These are phyloP conservation scores for Parnassius apollo DNA, from an alignment of 2,888 invertebrate genomes.

Conservation along the genomic window DNA sequence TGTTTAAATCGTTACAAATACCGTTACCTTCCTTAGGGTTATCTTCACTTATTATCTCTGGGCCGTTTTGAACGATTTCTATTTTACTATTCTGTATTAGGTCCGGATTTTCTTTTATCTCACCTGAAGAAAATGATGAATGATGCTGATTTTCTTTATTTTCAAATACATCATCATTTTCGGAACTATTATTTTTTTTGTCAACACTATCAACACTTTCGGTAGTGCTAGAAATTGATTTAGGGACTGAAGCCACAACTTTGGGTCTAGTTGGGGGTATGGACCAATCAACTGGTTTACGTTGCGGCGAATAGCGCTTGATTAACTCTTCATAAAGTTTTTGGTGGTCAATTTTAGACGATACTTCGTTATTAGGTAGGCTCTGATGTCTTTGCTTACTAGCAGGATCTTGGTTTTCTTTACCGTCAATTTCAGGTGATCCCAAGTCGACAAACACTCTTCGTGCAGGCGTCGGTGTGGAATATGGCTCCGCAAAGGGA, in stretches of 20 bases:
- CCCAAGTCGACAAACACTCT: conserved; percentile 60
- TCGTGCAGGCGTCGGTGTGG: conserved; percentile 69
- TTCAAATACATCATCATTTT: conserved; percentile 65
- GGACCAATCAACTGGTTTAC: conserved; percentile 71
- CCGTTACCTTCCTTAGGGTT: conserved; percentile 34
- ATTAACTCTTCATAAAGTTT: conserved; percentile 71
- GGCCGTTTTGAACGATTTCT: conserved; percentile 47
- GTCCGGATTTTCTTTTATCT: conserved; percentile 32
- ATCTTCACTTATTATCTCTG: conserved; percentile 5
- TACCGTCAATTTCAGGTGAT: conserved; percentile 51
- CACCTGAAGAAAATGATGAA: conserved; percentile 17
- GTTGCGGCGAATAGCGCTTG: conserved; percentile 73
- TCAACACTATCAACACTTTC: conserved; percentile 49
- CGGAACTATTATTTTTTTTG: conserved; percentile 39
- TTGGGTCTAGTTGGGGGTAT: conserved; percentile 71
- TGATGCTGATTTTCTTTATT: conserved; percentile 33
- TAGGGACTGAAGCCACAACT: conserved; percentile 69
- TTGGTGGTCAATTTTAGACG: conserved; percentile 64
- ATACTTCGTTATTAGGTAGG: conserved; percentile 50
- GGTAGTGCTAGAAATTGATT: conserved; percentile 59
- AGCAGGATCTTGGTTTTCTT: conserved; percentile 61
- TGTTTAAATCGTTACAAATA: conserved; percentile 31
- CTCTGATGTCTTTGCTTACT: conserved; percentile 51
- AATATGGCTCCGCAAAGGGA: conserved; percentile 74
- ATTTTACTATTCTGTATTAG: conserved; percentile 38